Base-by-base conservation (phyloP, 2,888 invertebrate species). In the Caenorhabditis zanzibari region DNA sequence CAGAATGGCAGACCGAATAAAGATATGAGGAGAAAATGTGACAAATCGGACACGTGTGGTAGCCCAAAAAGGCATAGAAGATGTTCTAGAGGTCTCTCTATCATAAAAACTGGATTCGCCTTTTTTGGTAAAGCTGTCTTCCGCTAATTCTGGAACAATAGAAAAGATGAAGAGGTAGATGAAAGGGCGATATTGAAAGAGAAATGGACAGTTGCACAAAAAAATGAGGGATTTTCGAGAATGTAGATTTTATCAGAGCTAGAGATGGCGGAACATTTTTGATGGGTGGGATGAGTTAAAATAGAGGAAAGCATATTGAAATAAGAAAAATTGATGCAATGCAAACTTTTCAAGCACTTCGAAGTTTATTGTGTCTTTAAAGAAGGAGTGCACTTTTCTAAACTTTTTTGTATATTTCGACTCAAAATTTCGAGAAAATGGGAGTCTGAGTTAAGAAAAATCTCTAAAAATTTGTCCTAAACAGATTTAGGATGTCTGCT, bases 121-220 rank as follows among this genome's bases (percentile, higher is more conserved):
- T 81, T 81, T 69, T 69, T 81, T 77, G 69, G 77, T 71, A 63
- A 26, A 52, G 69, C 69, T 68, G 77, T 77, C 59, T 77, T 77
- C 77, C 77, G 77, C 77, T 71, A 28, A 71, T 69, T 77, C 69
- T 77, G 77, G 69, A 66, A 66, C 75, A 61, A 76, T 58, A 76
- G 58, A 68, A 59, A 6, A 63, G 26, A 35, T 49, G 54, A 26
- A 54, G 54, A 54, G 14, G 14, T 24, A 54, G 26, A 54, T 24
- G 14, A 22, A 38, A 69, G 38, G 24, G 35, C 44, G 44, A 59
- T 54, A 56, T n/a, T 35, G 47, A 58, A 68, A 59, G 14, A 28
- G 44, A 71, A 71, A 44, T 35, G 47, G 38, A 71, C 41, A 61
- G 61, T 61, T 73, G 73, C 73, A 73, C 73, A 73, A 73, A 73